A percentile compares a stretch with the other conserved stretches of the same genome.
These are phyloP conservation scores for Parochlus steinenii DNA, from an alignment of 2,888 invertebrate species.

Conservation along the genomic window DNA sequence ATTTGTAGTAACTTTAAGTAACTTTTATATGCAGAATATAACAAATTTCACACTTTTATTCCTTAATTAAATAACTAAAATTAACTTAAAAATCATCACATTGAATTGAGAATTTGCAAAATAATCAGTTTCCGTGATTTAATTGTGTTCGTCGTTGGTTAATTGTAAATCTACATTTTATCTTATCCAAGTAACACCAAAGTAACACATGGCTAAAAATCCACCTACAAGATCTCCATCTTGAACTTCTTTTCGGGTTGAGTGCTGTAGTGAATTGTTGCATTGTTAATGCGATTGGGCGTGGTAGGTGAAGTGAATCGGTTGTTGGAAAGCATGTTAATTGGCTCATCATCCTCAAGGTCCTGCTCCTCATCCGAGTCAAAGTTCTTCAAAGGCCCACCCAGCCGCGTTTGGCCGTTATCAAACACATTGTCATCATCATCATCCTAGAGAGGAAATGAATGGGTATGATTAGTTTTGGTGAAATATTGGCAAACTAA, in stretches of 20 bases:
- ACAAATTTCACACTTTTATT: too few relatives aligned
- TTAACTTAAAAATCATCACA: too few relatives aligned
- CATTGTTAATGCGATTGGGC: slow-evolving; percentile 27
- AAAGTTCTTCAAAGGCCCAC: slow-evolving; percentile 27
- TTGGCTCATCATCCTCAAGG: slow-evolving; percentile 26
- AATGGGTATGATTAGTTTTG: not conserved
- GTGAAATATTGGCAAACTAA: slow-evolving; percentile 1
- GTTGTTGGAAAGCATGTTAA: slow-evolving; percentile 24
- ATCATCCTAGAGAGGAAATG: slow-evolving; percentile 25
- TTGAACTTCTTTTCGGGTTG: slow-evolving; percentile 33
- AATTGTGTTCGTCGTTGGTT: too few relatives aligned
- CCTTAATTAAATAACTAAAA: too few relatives aligned
- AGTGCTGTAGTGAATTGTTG: slow-evolving; percentile 20
- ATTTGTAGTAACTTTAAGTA: too few relatives aligned
- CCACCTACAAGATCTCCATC: slow-evolving; percentile 41
- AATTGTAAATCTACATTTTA: too few relatives aligned
- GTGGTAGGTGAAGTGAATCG: slow-evolving; percentile 15
- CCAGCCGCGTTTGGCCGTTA: slow-evolving; percentile 27
- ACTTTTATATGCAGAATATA: too few relatives aligned
- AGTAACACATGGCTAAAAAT: slow-evolving; percentile 26
- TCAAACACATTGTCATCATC: slow-evolving; percentile 33
- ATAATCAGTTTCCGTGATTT: too few relatives aligned
- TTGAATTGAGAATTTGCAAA: too few relatives aligned
- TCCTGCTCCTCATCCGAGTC: slow-evolving; percentile 33
- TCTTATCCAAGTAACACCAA: too few relatives aligned